A percentile compares a stretch with the other conserved stretches of the same genome.
phyloP scores from a whole-genome alignment of 2,797 vertebrate species.

The Tympanoctomys barrerae region DNA sequence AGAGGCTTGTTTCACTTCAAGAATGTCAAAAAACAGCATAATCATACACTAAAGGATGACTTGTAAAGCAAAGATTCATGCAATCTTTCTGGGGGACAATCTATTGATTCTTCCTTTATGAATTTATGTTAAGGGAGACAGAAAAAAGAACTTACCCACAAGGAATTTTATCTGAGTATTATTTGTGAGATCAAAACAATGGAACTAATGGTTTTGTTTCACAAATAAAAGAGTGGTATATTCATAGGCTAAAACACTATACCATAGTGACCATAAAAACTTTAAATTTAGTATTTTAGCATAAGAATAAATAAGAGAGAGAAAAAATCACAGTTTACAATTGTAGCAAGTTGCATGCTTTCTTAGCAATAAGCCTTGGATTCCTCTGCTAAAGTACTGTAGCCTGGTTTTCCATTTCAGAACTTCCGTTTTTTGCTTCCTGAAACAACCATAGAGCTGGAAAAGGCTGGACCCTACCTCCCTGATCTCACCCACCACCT shows the following conservation, averaged over 20 bases:
- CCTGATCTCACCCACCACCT: not conserved
- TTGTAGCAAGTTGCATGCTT: not conserved
- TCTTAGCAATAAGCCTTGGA: not conserved
- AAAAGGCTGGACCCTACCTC: not conserved
- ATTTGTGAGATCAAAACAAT: slow-evolving; percentile 36
- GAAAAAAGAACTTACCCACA: not conserved
- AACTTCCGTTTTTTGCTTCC: not conserved
- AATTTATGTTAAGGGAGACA: slow-evolving; percentile 1
- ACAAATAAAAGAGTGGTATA: slow-evolving; percentile 12
- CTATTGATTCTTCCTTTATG: not conserved
- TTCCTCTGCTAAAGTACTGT: not conserved
- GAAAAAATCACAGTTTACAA: not conserved
- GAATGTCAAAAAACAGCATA: not conserved
- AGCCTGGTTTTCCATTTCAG: not conserved
- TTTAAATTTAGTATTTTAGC: not conserved
- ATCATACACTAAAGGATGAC: not conserved
- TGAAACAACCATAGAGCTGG: not conserved
- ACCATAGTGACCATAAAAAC: not conserved
- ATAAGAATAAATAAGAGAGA: not conserved
- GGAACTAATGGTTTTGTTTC: not conserved
- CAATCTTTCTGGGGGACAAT: not conserved
- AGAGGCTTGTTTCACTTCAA: not conserved
- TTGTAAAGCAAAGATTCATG: not conserved
- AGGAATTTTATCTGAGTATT: slow-evolving; percentile 6
- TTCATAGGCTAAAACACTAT: not conserved